Conservation (phyloP, 2,113 vertebrate genomes). For the Bos indicus region DNA sequence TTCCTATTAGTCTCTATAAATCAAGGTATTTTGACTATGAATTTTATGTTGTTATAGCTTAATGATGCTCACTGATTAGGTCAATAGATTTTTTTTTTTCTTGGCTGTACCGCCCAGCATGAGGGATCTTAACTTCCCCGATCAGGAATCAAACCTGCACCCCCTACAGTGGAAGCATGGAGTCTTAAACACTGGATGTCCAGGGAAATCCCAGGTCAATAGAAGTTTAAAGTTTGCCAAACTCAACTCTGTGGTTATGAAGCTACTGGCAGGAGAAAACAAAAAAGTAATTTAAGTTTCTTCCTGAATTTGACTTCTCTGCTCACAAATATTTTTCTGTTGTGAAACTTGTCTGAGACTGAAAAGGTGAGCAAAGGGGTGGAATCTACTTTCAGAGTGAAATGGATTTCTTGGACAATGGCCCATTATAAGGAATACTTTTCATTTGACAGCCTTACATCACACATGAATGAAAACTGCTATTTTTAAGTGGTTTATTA, state of each 20-base stretch:
- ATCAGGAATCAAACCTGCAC: not conserved
- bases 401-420: slow-evolving; percentile 48
- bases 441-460: slow-evolving; percentile 51
- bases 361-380: not conserved
- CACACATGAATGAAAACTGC: slow-evolving; percentile 71
- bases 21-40: not conserved
- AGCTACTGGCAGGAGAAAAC: slow-evolving; percentile 96
- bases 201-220: not conserved
- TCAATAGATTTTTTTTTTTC: slow-evolving; percentile 75
- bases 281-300: slow-evolving; percentile 96
- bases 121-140: not conserved
- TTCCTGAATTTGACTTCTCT: slow-evolving; percentile 98
- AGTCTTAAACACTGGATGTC: not conserved
- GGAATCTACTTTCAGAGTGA: slow-evolving; percentile 31
- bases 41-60: slow-evolving; percentile 39
- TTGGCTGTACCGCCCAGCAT: not conserved
- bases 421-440: slow-evolving; percentile 55
- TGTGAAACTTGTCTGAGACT: slow-evolving; percentile 94
- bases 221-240: slow-evolving; percentile 96
- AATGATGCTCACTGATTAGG: slow-evolving; percentile 80
- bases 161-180: not conserved
- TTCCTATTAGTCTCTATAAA: not conserved
- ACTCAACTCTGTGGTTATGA: slow-evolving; percentile 98
- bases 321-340: slow-evolving; percentile 98
- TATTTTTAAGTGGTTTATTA: slow-evolving; percentile 79